Percentiles rank a stretch among this genome's conserved stretches.
phyloP scores from a whole-genome alignment of 2,888 invertebrate species.

The Tromatobia lineatoria region DNA sequence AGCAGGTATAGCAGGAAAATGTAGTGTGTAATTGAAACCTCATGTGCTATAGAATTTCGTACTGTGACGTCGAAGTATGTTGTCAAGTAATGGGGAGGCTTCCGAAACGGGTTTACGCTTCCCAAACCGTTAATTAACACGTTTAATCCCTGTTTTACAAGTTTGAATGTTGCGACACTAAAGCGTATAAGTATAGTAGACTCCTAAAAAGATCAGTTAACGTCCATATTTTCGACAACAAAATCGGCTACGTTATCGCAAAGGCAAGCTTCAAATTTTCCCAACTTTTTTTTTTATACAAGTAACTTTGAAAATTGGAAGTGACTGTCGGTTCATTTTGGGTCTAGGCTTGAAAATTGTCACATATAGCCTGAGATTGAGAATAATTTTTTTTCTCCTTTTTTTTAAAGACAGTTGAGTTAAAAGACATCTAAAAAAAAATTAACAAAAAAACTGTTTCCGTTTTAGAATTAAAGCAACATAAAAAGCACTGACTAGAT shows the following conservation, averaged over 20 bases:
- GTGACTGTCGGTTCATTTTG: too few relatives aligned
- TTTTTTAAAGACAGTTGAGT: too few relatives aligned
- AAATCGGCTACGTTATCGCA: background rate
- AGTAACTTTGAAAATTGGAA: too few relatives aligned
- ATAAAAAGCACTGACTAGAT: too few relatives aligned
- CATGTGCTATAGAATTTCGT: conserved; percentile 35
- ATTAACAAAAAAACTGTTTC: too few relatives aligned
- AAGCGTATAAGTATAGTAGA: background rate
- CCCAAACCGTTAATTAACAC: conserved; percentile 22
- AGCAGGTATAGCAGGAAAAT: conserved; percentile 74
- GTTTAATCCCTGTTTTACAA: background rate
- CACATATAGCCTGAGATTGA: too few relatives aligned
- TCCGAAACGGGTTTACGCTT: conserved; percentile 47
- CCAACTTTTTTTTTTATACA: too few relatives aligned
- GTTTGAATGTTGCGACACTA: background rate
- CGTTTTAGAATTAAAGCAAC: too few relatives aligned
- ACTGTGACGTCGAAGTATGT: background rate
- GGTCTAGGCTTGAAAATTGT: too few relatives aligned
- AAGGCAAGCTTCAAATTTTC: too few relatives aligned
- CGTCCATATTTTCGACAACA: background rate
- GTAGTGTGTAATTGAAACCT: conserved; percentile 74
- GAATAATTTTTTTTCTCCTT: too few relatives aligned
- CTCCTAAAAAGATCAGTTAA: background rate
- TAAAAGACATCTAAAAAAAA: too few relatives aligned
- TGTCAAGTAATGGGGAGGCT: background rate